These are phyloP conservation scores for Paratrypauchen microcephalus DNA, from an alignment of 2,797 vertebrate genomes.

Conservation along the genomic window DNA sequence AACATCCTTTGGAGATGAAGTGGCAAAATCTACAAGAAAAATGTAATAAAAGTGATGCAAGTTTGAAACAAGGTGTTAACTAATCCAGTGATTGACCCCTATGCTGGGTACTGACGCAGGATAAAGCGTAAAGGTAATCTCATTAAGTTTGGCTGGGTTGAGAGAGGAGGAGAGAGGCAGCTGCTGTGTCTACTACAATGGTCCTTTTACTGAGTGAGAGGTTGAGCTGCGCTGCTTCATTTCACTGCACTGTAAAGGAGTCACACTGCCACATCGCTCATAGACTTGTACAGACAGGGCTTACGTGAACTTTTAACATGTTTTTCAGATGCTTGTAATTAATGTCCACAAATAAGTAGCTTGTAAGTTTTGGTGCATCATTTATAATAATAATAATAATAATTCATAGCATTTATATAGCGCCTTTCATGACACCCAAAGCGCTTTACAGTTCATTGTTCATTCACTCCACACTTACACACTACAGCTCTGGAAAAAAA, in stretches of 20 bases:
- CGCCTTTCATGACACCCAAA: too few relatives aligned
- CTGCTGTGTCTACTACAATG: slow-evolving; percentile 52
- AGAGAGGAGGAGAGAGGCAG: slow-evolving; percentile 57
- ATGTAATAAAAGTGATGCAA: slow-evolving; percentile 53
- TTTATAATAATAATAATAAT: too few relatives aligned
- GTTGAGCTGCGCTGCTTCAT: slow-evolving; percentile 32
- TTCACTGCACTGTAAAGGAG: slow-evolving; percentile 20
- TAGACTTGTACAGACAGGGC: too few relatives aligned
- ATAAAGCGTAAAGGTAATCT: slow-evolving; percentile 76
- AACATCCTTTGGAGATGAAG: slow-evolving; percentile 27
- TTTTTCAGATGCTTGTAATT: too few relatives aligned
- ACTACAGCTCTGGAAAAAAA: too few relatives aligned
- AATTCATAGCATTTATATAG: too few relatives aligned
- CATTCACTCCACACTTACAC: too few relatives aligned
- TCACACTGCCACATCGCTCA: not conserved
- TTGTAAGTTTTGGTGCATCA: too few relatives aligned
- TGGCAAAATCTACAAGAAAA: slow-evolving; percentile 33
- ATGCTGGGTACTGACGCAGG: slow-evolving; percentile 67
- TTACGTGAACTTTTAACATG: too few relatives aligned
- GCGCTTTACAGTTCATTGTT: too few relatives aligned
- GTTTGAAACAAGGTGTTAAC: slow-evolving; percentile 69
- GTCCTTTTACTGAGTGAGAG: slow-evolving; percentile 51
- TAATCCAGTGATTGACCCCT: slow-evolving; percentile 81
- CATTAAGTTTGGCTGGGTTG: slow-evolving; percentile 72
- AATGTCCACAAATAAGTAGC: too few relatives aligned